Conservation (phyloP, 2,888 invertebrate species). For the Caprella mutica region DNA sequence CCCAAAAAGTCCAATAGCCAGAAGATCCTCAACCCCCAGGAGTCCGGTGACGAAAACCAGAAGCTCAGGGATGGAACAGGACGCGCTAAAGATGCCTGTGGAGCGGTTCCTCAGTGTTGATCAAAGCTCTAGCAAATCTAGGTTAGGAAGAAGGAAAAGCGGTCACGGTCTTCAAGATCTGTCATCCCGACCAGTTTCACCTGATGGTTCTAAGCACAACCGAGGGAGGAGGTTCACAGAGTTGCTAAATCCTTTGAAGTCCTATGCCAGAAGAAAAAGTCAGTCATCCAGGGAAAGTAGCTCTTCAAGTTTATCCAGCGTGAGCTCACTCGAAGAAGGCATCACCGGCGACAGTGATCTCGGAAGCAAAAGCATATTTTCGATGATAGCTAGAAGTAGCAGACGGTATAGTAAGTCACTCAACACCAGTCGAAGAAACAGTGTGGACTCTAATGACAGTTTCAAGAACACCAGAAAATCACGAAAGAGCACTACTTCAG, state of each 20-base stretch:
- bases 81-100: too few species aligned
- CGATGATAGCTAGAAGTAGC: background rate
- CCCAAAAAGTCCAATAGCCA: too few species aligned
- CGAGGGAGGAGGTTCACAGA: background rate
- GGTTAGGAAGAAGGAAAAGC: background rate
- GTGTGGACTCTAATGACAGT: background rate
- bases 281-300: background rate
- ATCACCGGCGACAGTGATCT: background rate
- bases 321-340: too few species aligned
- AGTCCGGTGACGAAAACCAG: too few species aligned
- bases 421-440: slow-evolving; percentile 2
- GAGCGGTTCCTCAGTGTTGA: background rate
- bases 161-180: slow-evolving; percentile 3
- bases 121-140: background rate
- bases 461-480: background rate
- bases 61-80: too few species aligned
- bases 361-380: background rate
- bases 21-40: too few species aligned
- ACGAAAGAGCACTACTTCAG: background rate
- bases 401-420: background rate
- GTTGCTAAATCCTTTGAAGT: slow-evolving; percentile 1
- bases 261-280: background rate
- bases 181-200: background rate
- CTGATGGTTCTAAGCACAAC: background rate
- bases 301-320: background rate